Conservation (phyloP, 2,113 vertebrate genomes). For the Equus quagga region DNA sequence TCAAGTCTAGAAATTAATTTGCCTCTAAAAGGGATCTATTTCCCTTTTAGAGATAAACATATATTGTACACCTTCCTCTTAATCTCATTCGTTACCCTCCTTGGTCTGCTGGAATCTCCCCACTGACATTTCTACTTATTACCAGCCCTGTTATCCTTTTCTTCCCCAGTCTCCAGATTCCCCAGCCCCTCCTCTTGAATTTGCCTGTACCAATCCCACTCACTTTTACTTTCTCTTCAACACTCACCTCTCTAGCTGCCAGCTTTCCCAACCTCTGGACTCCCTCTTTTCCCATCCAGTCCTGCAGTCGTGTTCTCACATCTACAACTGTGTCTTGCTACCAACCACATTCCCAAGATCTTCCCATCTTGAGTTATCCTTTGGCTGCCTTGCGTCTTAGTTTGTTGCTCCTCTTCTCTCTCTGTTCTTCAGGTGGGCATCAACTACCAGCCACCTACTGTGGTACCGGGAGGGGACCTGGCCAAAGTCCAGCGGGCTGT, state of each 20-base stretch:
- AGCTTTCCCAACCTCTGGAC: background rate
- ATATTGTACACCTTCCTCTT: too few species aligned
- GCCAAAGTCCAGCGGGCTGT: constrained; percentile 89
- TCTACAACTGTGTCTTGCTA: background rate
- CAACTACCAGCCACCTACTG: constrained; percentile 90
- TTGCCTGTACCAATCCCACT: background rate
- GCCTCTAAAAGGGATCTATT: background rate
- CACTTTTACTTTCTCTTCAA: background rate
- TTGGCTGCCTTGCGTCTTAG: background rate
- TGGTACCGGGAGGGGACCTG: constrained; percentile 88
- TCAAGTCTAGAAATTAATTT: background rate
- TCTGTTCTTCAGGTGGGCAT: constrained; percentile 88
- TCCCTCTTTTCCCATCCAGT: background rate
- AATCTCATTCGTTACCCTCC: background rate
- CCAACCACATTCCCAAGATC: background rate
- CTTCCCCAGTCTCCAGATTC: background rate
- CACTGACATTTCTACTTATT: background rate
- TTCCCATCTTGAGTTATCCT: background rate
- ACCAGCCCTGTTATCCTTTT: background rate
- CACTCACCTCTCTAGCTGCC: too few species aligned
- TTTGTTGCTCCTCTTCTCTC: background rate
- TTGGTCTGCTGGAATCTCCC: background rate
- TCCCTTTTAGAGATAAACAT: background rate
- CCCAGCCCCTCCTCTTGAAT: background rate
- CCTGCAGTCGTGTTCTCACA: background rate